Percentiles rank a stretch among this genome's conserved stretches.
These are phyloP conservation scores for Scomber colias DNA, from an alignment of 2,113 vertebrate species.

Conservation along the genomic window DNA sequence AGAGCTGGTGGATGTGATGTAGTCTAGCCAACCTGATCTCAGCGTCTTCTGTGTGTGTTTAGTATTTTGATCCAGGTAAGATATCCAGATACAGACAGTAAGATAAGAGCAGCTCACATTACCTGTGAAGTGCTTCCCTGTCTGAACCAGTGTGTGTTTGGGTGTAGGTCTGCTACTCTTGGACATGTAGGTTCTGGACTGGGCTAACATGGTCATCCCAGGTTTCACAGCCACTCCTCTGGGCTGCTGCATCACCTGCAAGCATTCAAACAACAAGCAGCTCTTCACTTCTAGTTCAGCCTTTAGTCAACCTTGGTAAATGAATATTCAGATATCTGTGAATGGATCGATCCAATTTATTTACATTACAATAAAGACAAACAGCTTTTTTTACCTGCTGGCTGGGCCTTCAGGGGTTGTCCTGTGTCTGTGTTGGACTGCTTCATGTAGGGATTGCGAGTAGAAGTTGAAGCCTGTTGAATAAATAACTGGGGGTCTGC, in stretches of 20 bases:
- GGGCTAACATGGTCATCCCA: conserved; percentile 5
- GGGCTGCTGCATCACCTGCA: conserved; percentile 37
- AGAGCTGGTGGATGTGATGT: no score
- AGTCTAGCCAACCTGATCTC: no score
- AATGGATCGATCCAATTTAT: background rate
- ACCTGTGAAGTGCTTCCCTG: conserved; percentile 55
- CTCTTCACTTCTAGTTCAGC: background rate
- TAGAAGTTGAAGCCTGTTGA: conserved; percentile 85
- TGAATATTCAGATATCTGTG: background rate
- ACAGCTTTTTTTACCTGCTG: conserved; percentile 85
- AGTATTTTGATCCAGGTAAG: background rate
- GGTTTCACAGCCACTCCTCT: conserved; percentile 20
- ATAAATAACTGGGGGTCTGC: conserved; percentile 92
- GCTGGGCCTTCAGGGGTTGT: conserved; percentile 77
- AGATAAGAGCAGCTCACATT: no score
- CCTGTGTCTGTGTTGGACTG: conserved; percentile 55
- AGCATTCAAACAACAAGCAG: background rate
- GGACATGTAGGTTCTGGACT: conserved; percentile 8
- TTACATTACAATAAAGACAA: background rate
- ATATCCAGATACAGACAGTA: no score
- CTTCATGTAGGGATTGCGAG: background rate
- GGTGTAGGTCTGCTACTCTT: conserved; percentile 22
- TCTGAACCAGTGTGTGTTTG: conserved; percentile 20
- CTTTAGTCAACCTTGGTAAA: background rate
- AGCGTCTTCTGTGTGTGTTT: no score